Evolutionary conservation across 2,888 invertebrate species (phyloP), one percentile per base, ranked within the genome.

Genomic region (Heliconius ismenius): DNA sequence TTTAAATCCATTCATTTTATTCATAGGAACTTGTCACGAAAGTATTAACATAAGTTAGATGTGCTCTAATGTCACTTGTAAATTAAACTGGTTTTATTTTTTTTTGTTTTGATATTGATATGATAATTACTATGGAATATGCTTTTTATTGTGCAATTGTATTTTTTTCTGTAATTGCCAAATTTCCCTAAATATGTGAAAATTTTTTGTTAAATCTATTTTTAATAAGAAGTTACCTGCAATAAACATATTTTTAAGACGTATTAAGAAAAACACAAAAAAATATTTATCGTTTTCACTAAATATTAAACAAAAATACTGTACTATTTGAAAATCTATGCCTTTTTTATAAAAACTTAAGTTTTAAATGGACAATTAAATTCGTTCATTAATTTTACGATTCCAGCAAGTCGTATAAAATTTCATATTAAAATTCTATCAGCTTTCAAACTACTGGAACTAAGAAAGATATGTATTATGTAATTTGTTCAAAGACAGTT

Each of bases 401-500:
- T 11, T 68, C 26, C 26, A 68, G 10, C 43, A 58, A 60, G 11
- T 60, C 6, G 2, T 24, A 28, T 68, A 49, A 68, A 1, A 28
- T 28, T 49, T 4, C 28, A 13, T 49, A 28, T 32, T 70, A 32
- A 70, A 54, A 70, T n/a, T 54, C 28, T 15, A 54, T 54, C n/a
- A 62, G 18, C 3, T 11, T n/a, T n/a, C 21, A 54, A 54, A 68
- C 36, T 36, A 68, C 18, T 49, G 21, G 6, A 18, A 28, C 68
- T 4, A 49, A 26, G 43, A 68, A 1, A 54, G 32, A 70, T 32
- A 70, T 58, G 68, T 68, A 43, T 72, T 67, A 70, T 67, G 49
- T 77, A 75, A 75, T 77, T 77, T 77, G 79, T 75, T 68, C 70
- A 73, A 65, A 75, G 63, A 76, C 32, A 70, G 32, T 77, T 76